Evolutionary conservation across 2,888 invertebrate species (phyloP).

Genomic region (Drosophila borealis): DNA sequence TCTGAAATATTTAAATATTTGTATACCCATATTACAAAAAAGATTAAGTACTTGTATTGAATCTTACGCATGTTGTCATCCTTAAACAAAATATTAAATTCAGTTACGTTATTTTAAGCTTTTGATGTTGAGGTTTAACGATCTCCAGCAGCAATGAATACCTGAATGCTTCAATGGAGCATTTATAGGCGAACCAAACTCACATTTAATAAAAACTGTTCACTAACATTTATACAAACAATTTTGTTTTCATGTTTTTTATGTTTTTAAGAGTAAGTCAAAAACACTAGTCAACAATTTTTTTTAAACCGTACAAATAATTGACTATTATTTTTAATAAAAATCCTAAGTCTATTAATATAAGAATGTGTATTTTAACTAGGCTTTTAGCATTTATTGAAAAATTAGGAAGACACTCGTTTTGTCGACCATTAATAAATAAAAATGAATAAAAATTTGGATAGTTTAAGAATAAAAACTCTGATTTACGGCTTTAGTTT

Average conservation of each 20-base stretch:
- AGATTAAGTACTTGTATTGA: not conserved
- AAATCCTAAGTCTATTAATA: too few species aligned
- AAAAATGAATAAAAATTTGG: too few species aligned
- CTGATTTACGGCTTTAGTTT: too few species aligned
- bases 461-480: too few species aligned
- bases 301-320: too few species aligned
- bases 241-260: conserved; percentile 4
- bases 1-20: conserved; percentile 34
- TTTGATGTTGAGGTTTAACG: conserved; percentile 10
- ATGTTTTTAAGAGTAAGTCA: not conserved
- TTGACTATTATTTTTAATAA: too few species aligned
- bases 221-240: not conserved
- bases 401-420: too few species aligned
- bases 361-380: too few species aligned
- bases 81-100: conserved; percentile 3
- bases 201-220: not conserved
- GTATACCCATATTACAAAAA: not conserved
- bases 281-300: conserved; percentile 14
- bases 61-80: conserved; percentile 40
- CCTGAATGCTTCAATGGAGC: not conserved
- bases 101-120: not conserved
- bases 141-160: conserved; percentile 47
- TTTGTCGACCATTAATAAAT: too few species aligned
- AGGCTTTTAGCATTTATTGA: too few species aligned
- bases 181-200: conserved; percentile 42